Conservation (phyloP, 2,797 vertebrate species). For the Crax fasciolata region DNA sequence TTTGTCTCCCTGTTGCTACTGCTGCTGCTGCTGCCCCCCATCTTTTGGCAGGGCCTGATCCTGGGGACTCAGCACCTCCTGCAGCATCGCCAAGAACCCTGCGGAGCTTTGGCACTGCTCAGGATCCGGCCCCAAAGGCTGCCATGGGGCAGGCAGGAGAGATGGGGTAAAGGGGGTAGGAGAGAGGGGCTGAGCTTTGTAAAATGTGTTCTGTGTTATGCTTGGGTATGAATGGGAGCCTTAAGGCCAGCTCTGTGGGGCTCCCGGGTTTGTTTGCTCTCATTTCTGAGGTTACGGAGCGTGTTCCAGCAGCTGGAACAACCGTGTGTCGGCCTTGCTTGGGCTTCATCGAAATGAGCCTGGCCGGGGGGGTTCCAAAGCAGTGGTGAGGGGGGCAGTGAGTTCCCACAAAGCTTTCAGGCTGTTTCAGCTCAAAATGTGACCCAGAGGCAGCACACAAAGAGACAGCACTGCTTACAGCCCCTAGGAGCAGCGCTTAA, state of each 20-base stretch:
- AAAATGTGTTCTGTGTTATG: background rate
- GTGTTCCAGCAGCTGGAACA: conserved; percentile 32
- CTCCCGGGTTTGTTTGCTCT: conserved; percentile 48
- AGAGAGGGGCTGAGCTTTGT: background rate
- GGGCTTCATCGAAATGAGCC: background rate
- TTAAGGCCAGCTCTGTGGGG: background rate
- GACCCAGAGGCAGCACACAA: background rate
- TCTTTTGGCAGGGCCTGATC: background rate
- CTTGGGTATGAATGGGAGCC: background rate
- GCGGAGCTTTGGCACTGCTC: accelerated
- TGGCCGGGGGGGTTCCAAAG: background rate
- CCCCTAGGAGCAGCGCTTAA: background rate
- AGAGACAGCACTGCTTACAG: background rate
- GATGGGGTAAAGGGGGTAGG: accelerated
- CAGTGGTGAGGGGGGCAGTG: accelerated
- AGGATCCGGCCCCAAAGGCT: background rate
- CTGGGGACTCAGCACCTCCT: background rate
- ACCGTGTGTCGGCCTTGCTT: background rate
- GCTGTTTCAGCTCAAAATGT: background rate
- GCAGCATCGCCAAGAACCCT: accelerated
- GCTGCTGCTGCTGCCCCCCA: background rate
- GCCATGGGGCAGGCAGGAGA: accelerated
- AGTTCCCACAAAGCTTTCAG: background rate
- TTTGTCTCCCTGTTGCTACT: conserved; percentile 79
- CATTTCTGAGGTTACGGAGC: background rate